phyloP scores from a whole-genome alignment of 2,888 invertebrate species.

The Nephrotoma guestfalica region DNA sequence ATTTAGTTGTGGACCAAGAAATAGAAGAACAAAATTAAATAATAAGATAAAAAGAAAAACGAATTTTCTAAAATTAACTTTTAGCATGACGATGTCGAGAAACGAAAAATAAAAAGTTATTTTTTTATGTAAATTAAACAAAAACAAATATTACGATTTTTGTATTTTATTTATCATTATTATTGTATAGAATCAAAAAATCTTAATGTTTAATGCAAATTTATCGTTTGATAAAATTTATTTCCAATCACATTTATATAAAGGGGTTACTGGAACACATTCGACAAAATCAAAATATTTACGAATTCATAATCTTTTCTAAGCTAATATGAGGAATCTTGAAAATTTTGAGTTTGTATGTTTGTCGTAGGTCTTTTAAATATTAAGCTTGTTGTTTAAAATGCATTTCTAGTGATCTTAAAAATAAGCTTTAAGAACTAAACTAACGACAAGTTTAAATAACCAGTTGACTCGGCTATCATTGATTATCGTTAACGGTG shows the following conservation, averaged over 20 bases:
- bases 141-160: neutral
- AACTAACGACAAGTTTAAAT: no score
- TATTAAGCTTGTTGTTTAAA: no score
- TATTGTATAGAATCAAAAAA: neutral
- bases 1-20: constrained; percentile 19
- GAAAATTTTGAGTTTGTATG: neutral
- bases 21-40: neutral
- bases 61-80: constrained; percentile 17
- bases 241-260: neutral
- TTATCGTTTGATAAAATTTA: neutral
- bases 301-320: neutral
- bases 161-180: neutral
- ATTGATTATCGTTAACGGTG: no score
- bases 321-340: neutral
- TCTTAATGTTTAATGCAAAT: neutral
- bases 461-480: no score
- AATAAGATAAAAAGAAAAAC: constrained; percentile 9
- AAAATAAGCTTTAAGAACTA: no score
- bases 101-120: neutral
- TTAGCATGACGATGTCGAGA: neutral
- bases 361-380: neutral
- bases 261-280: neutral
- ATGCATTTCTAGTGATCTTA: no score
- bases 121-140: neutral
- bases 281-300: neutral